Base-by-base conservation (phyloP, 2,797 vertebrate genomes). In the Acanthurus tractus region DNA sequence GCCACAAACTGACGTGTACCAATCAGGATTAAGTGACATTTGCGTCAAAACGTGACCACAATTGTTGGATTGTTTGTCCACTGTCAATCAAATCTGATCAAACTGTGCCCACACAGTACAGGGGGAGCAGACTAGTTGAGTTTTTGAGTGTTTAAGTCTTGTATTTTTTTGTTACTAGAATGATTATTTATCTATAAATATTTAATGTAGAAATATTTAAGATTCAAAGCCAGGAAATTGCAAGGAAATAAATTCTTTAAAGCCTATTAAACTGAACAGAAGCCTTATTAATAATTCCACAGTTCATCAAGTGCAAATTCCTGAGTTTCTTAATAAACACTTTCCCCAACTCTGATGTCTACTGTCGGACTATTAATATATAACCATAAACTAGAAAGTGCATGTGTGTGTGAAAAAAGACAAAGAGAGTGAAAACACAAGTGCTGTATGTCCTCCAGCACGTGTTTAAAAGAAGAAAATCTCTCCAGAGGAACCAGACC, bases 401-500 rank as follows among this genome's bases (percentile, higher is more conserved):
- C 9, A 8, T 40, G 23, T 38, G 11, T 17, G 44, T 4, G 13
- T 40, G 38, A 79, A 61, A 71, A 25, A 56, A 48, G 15, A 49
- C 8, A 45, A 14, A 15, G 23, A 59, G n/a, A 22, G 45, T 34
- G 36, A 52, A 8, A 38, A 57, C 56, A 80, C 14, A 46, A 76
- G 40, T 6, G 12, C 57, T 63, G 45, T 23, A 65, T 36, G 14
- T 71, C 76, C 38, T 68, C 23, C 72, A 65, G 61, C 1, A 20
- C n/a, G 15, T 63, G 48, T 63, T 68, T 3, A 29, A 62, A 63
- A 76, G 46, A 52, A 73, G 61, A 75, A 72, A 78, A 73, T 84
- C 61, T 85, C 59, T 65, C 45, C 57, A 59, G 50, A 76, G 61
- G 61, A 57, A 74, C 42, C 71, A 86, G 77, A 86, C 76, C 52